These are phyloP conservation scores for Probosciger aterrimus DNA, from an alignment of 2,113 vertebrate species.

Conservation along the genomic window DNA sequence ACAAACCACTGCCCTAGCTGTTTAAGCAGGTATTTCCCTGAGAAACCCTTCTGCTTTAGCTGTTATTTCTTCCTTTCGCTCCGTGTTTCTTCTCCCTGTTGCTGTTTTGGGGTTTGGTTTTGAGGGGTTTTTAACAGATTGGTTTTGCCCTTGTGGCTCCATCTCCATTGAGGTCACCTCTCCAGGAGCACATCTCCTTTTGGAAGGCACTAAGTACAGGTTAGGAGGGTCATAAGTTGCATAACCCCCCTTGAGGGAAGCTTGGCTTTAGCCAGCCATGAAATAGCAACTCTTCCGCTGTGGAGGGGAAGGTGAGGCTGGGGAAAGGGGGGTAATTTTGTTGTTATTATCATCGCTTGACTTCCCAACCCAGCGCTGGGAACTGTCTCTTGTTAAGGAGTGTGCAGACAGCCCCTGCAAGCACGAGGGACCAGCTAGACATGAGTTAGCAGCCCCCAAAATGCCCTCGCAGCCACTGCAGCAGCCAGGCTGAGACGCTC, in stretches of 20 bases:
- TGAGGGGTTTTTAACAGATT: background rate
- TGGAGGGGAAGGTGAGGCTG: constrained; percentile 6
- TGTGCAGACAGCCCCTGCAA: background rate
- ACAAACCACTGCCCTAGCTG: background rate
- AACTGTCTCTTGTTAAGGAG: background rate
- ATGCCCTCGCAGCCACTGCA: fast-evolving
- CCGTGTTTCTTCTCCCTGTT: constrained; percentile 6
- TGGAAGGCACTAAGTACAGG: constrained; percentile 84
- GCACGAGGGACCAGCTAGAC: background rate
- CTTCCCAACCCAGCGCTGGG: background rate
- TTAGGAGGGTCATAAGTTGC: constrained; percentile 87
- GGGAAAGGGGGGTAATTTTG: constrained; percentile 9
- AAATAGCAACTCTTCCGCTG: constrained; percentile 73
- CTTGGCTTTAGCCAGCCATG: constrained; percentile 79
- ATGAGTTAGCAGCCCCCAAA: background rate
- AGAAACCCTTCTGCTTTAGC: constrained; percentile 19
- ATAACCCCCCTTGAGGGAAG: constrained; percentile 80
- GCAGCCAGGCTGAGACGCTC: background rate
- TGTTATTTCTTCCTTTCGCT: background rate
- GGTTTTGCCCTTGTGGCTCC: constrained; percentile 47
- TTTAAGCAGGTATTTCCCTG: background rate
- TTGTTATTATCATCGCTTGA: background rate
- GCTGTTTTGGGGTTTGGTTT: background rate
- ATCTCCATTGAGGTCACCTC: constrained; percentile 68
- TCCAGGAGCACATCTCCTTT: constrained; percentile 76